Conservation (phyloP, 2,888 invertebrate genomes). For the Escarpia spicata region DNA sequence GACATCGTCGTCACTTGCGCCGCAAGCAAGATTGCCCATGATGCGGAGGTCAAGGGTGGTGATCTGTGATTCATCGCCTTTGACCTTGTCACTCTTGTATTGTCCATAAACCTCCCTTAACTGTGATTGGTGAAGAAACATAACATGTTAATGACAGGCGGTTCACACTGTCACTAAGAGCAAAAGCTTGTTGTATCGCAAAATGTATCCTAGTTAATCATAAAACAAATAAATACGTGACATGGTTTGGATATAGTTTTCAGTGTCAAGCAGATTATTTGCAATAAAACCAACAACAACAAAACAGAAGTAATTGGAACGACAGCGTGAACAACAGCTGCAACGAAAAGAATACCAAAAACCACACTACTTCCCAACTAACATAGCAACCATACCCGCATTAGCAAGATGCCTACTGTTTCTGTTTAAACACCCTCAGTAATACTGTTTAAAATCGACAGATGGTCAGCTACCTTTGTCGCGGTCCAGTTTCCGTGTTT, state of each 20-base stretch:
- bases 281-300: no score
- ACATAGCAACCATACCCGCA: background rate
- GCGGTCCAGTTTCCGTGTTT: conserved; percentile 31
- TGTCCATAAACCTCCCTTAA: background rate
- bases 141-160: background rate
- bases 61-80: background rate
- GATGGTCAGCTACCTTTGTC: conserved; percentile 20
- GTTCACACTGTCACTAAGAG: background rate
- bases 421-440: background rate
- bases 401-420: background rate
- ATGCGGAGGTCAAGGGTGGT: conserved; percentile 26
- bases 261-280: no score
- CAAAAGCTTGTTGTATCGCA: background rate
- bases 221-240: background rate
- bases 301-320: no score
- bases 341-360: no score
- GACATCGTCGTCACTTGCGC: conserved; percentile 27
- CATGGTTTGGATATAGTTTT: background rate
- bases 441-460: background rate
- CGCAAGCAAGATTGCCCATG: conserved; percentile 31
- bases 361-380: no score
- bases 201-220: background rate
- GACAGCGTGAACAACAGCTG: no score
- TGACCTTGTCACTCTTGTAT: conserved; percentile 24
- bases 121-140: background rate